These are phyloP conservation scores for Oeneis ivallda DNA, from an alignment of 2,888 invertebrate genomes.

Conservation along the genomic window DNA sequence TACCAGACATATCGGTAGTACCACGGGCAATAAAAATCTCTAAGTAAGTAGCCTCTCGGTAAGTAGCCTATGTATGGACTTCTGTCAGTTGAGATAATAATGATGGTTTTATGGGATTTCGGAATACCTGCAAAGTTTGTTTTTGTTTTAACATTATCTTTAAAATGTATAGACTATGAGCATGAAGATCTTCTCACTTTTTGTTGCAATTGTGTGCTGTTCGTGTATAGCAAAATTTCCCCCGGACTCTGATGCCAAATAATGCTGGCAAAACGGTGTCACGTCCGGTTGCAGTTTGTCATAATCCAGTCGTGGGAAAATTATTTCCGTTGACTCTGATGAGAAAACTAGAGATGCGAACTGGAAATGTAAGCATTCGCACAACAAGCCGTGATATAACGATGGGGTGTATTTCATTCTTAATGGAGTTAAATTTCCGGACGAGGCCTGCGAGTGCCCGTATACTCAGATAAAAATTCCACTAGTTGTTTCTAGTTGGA, in stretches of 20 bases:
- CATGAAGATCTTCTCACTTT: no score
- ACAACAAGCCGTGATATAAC: constrained; percentile 79
- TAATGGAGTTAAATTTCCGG: constrained; percentile 81
- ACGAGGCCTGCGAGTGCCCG: constrained; percentile 74
- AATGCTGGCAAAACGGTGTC: constrained; percentile 76
- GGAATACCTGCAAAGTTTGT: no score
- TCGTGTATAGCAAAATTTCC: no score
- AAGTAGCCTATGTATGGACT: no score
- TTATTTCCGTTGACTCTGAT: constrained; percentile 80
- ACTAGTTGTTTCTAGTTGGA: background rate
- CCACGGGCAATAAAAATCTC: no score
- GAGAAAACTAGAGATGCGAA: constrained; percentile 76
- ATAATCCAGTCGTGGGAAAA: constrained; percentile 81
- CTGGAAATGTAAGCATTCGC: constrained; percentile 76
- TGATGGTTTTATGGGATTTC: no score
- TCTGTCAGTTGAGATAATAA: no score
- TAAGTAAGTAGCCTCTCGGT: no score
- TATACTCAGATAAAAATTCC: constrained; percentile 75
- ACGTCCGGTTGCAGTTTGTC: constrained; percentile 80
- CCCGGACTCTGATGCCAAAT: background rate
- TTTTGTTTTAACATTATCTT: no score
- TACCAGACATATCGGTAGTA: no score
- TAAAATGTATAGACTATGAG: no score
- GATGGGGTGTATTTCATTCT: constrained; percentile 80
- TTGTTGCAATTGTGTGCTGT: no score